A percentile compares a stretch with the other conserved stretches of the same genome.
Evolutionary conservation across 2,888 invertebrate genomes (phyloP).

Genomic region (Griposia aprilina): DNA sequence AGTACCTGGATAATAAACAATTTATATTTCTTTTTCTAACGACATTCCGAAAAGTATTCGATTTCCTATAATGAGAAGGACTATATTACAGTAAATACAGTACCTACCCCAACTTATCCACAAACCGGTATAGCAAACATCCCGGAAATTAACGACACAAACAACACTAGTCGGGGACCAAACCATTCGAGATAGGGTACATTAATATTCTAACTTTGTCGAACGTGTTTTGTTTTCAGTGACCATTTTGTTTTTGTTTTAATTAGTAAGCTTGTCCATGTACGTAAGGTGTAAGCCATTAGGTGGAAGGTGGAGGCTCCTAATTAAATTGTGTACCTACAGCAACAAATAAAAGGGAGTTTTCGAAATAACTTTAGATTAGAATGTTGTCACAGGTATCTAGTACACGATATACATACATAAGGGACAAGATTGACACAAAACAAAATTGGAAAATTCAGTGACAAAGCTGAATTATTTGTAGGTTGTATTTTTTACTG

Average conservation of each 20-base stretch:
- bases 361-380: slow-evolving; percentile 48
- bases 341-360: slow-evolving; percentile 42
- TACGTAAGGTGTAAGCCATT: slow-evolving; percentile 60
- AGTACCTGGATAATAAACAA: neutral
- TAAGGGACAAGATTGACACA: no score
- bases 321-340: slow-evolving; percentile 61
- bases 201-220: slow-evolving; percentile 88
- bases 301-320: slow-evolving; percentile 40
- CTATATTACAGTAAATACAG: neutral
- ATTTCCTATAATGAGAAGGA: slow-evolving; percentile 14
- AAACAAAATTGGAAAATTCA: neutral
- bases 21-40: neutral
- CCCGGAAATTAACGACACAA: slow-evolving; percentile 33
- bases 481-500: neutral
- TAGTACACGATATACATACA: neutral
- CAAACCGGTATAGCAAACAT: slow-evolving; percentile 30
- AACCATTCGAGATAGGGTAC: slow-evolving; percentile 71
- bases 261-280: slow-evolving; percentile 72
- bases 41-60: neutral
- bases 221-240: slow-evolving; percentile 84
- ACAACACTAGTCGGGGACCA: slow-evolving; percentile 61
- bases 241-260: slow-evolving; percentile 79
- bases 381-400: slow-evolving; percentile 20
- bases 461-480: neutral
- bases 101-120: slow-evolving; percentile 17